phyloP scores from a whole-genome alignment of 2,797 vertebrate genomes.

The Glyptemys insculpta region DNA sequence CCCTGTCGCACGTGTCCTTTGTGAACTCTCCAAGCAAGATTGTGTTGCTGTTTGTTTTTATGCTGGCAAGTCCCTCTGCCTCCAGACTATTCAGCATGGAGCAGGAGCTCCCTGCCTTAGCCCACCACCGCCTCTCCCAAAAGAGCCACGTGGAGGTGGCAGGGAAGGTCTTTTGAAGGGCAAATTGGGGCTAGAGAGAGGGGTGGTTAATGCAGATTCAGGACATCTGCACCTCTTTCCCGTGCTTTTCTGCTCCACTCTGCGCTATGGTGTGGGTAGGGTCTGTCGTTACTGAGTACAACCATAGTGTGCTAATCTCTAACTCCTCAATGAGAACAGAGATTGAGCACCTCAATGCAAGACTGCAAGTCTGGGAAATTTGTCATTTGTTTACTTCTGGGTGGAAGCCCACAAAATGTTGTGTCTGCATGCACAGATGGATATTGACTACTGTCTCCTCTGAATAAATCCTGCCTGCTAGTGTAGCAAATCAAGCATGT shows the following conservation, averaged over 20 bases:
- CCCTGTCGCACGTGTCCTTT: neutral
- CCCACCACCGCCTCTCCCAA: neutral
- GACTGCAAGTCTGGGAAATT: neutral
- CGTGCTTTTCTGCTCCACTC: neutral
- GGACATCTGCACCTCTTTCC: neutral
- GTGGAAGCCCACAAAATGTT: too few relatives aligned
- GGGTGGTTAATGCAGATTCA: too few relatives aligned
- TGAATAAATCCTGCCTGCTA: neutral
- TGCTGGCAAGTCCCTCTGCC: neutral
- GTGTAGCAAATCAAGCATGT: neutral
- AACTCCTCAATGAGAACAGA: neutral
- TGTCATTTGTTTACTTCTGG: neutral
- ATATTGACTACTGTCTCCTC: neutral
- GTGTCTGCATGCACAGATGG: accelerated
- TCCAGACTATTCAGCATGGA: neutral
- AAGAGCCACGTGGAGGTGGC: neutral
- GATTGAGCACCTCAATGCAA: neutral
- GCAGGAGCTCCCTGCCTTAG: too few relatives aligned
- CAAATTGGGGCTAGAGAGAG: neutral
- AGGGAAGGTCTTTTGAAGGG: neutral
- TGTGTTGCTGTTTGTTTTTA: neutral
- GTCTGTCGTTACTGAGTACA: neutral
- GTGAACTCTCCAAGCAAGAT: too few relatives aligned
- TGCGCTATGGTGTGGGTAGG: neutral
- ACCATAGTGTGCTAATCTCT: neutral